Evolutionary conservation across 2,888 invertebrate species (phyloP).

Genomic region (Drosophila paracracens): DNA sequence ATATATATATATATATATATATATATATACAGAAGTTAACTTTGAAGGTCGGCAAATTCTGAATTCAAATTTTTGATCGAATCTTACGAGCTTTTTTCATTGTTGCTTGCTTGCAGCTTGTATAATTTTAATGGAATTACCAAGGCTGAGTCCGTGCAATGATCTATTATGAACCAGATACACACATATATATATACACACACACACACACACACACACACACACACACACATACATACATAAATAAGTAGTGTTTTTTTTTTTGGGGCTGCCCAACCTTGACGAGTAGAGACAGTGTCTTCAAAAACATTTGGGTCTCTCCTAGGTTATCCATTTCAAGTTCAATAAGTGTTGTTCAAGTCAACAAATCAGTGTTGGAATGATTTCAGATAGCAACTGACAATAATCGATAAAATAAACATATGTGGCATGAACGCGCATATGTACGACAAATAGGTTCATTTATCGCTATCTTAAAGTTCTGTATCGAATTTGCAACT

Average conservation of each 20-base stretch:
- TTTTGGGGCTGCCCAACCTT: neutral
- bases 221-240: neutral
- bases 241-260: neutral
- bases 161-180: constrained; percentile 1
- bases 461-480: neutral
- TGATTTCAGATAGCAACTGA: neutral
- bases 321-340: neutral
- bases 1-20: neutral
- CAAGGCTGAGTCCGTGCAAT: constrained; percentile 16
- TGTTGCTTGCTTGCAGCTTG: constrained; percentile 9
- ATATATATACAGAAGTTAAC: neutral
- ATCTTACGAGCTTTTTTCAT: constrained; percentile 27
- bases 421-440: neutral
- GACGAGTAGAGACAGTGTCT: neutral
- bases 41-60: constrained; percentile 36
- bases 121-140: constrained; percentile 14
- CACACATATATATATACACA: neutral
- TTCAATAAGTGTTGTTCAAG: neutral
- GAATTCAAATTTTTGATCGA: constrained; percentile 20
- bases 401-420: neutral
- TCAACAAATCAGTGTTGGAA: neutral
- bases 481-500: neutral
- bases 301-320: neutral
- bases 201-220: neutral
- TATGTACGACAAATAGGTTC: neutral